These are phyloP conservation scores for Macrotis lagotis DNA, from an alignment of 2,113 vertebrate species.

Conservation along the genomic window DNA sequence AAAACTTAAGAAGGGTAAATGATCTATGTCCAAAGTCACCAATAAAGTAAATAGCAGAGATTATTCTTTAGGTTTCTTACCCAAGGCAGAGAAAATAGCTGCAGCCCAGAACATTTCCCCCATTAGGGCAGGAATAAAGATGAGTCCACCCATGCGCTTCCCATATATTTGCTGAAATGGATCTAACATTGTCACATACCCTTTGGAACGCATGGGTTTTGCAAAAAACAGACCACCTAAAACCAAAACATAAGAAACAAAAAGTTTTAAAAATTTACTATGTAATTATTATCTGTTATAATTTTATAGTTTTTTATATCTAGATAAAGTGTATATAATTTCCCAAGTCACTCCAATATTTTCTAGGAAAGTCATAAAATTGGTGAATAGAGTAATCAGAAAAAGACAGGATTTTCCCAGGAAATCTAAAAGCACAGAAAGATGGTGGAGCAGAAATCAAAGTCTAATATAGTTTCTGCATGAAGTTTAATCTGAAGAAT, in stretches of 20 bases:
- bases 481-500: not conserved
- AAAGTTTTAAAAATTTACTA: not conserved
- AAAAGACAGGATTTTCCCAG: not conserved
- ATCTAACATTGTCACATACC: conserved; percentile 98
- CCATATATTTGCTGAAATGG: conserved; percentile 98
- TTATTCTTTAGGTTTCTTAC: conserved; percentile 79
- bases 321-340: not conserved
- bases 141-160: conserved; percentile 95
- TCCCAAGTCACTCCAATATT: not conserved
- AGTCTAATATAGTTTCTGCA: not conserved
- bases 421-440: not conserved
- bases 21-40: not conserved
- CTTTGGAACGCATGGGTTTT: conserved; percentile 96
- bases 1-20: not conserved
- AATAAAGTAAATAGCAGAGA: not conserved
- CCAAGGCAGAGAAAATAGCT: conserved; percentile 97
- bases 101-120: conserved; percentile 99
- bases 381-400: not conserved
- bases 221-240: conserved; percentile 97
- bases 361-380: not conserved
- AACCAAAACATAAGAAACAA: conserved; percentile 54
- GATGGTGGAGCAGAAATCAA: not conserved
- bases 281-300: not conserved
- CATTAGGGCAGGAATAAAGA: conserved; percentile 97
- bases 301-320: not conserved